A percentile compares a stretch with the other conserved stretches of the same genome.
Evolutionary conservation across 2,888 invertebrate species (phyloP).

Genomic region (Latrodectus elegans): DNA sequence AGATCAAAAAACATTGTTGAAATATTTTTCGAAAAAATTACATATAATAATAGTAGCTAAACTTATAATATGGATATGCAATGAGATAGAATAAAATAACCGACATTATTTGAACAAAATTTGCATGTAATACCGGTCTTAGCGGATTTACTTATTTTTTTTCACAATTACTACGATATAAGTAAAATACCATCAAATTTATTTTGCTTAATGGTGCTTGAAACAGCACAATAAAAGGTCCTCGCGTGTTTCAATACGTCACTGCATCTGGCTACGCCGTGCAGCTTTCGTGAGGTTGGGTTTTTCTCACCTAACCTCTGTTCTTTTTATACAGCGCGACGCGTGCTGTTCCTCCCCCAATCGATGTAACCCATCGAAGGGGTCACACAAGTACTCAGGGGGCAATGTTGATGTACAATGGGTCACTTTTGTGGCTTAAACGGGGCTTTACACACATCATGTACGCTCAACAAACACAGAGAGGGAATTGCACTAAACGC

Average conservation of each 20-base stretch:
- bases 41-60: too few relatives aligned
- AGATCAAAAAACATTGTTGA: too few relatives aligned
- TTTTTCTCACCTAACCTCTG: constrained; percentile 18
- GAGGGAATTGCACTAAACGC: constrained; percentile 23
- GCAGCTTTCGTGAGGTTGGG: background rate
- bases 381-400: constrained; percentile 11
- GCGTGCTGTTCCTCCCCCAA: constrained; percentile 37
- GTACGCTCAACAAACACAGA: constrained; percentile 23
- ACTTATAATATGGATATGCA: too few relatives aligned
- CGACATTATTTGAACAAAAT: too few relatives aligned
- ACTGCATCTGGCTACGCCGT: background rate
- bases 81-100: too few relatives aligned
- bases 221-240: background rate
- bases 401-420: constrained; percentile 39
- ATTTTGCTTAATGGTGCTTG: background rate
- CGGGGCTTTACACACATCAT: constrained; percentile 64
- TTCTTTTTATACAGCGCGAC: constrained; percentile 23
- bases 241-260: background rate
- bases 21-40: too few relatives aligned
- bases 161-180: too few relatives aligned
- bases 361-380: constrained; percentile 50
- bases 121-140: too few relatives aligned
- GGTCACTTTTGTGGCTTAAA: constrained; percentile 62
- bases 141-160: too few relatives aligned
- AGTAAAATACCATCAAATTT: background rate